These are phyloP conservation scores for Sebastes diaconus DNA, from an alignment of 2,797 vertebrate species.

Conservation along the genomic window DNA sequence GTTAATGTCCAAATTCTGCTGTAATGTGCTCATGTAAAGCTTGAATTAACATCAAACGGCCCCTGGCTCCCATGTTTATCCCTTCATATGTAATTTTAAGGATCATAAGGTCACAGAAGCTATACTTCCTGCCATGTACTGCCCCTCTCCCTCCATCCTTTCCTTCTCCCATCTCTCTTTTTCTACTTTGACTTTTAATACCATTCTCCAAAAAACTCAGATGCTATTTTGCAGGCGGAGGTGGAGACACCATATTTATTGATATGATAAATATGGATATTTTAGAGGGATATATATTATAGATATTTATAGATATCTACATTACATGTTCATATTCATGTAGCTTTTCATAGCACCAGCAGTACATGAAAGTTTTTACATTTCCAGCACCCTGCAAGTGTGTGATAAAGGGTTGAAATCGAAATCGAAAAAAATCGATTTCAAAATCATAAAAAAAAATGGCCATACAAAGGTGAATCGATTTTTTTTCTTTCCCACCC, in stretches of 20 bases:
- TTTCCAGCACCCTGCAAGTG: background rate
- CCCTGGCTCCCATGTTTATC: slow-evolving; percentile 35
- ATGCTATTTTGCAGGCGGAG: background rate
- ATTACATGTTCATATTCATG: background rate
- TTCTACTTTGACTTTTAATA: background rate
- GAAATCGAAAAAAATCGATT: accelerated
- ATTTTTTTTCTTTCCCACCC: no score
- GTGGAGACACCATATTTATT: background rate
- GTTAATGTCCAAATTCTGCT: slow-evolving; percentile 51
- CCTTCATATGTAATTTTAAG: slow-evolving; percentile 51
- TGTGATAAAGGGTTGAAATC: background rate
- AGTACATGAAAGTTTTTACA: background rate
- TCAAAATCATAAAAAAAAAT: accelerated
- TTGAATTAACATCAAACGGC: slow-evolving; percentile 62
- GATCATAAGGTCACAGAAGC: slow-evolving; percentile 36
- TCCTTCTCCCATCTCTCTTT: background rate
- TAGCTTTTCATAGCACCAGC: background rate
- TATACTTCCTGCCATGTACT: slow-evolving; percentile 2
- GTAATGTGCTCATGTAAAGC: slow-evolving; percentile 60
- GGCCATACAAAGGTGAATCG: accelerated
- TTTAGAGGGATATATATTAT: no score
- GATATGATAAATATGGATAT: no score
- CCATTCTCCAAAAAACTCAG: background rate
- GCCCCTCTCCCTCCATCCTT: background rate
- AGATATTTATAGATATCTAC: no score